These are phyloP conservation scores for Miichthys miiuy DNA, from an alignment of 2,797 vertebrate genomes.

Conservation along the genomic window DNA sequence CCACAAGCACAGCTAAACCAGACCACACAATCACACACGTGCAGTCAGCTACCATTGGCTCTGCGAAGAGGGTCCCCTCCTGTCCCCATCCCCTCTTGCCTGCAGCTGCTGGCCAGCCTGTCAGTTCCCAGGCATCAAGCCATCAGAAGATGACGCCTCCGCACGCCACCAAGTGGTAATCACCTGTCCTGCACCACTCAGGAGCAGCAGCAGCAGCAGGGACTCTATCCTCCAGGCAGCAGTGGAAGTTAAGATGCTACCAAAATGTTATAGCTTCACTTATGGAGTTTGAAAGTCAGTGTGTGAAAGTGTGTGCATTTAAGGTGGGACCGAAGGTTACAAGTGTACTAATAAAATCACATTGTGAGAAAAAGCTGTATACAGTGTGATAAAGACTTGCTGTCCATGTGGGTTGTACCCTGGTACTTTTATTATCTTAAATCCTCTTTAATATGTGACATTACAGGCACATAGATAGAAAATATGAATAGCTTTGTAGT, in stretches of 20 bases:
- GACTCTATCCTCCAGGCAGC: constrained; percentile 8
- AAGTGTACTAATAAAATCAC: not conserved
- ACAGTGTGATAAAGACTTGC: not conserved
- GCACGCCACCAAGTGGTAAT: constrained; percentile 84
- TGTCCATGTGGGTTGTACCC: not conserved
- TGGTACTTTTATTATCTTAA: not conserved
- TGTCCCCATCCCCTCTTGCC: constrained; percentile 75
- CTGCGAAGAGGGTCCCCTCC: constrained; percentile 72
- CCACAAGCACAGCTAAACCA: constrained; percentile 55
- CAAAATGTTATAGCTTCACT: constrained; percentile 12
- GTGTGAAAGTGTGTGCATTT: not conserved
- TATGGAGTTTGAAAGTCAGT: not conserved
- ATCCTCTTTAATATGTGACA: not conserved
- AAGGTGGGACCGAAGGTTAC: not conserved
- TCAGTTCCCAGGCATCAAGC: constrained; percentile 78
- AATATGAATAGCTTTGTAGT: too few relatives aligned
- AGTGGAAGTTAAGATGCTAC: not conserved
- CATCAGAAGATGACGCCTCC: constrained; percentile 70
- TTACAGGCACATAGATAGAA: not conserved
- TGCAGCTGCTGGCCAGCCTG: constrained; percentile 82
- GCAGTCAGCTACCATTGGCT: constrained; percentile 80
- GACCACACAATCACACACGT: constrained; percentile 62
- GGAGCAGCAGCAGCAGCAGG: not conserved
- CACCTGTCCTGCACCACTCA: constrained; percentile 60
- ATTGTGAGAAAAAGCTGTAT: not conserved